These are phyloP conservation scores for Heliocidaris tuberculata DNA, from an alignment of 35 echinoderm and acorn worm genomes.

Conservation along the genomic window DNA sequence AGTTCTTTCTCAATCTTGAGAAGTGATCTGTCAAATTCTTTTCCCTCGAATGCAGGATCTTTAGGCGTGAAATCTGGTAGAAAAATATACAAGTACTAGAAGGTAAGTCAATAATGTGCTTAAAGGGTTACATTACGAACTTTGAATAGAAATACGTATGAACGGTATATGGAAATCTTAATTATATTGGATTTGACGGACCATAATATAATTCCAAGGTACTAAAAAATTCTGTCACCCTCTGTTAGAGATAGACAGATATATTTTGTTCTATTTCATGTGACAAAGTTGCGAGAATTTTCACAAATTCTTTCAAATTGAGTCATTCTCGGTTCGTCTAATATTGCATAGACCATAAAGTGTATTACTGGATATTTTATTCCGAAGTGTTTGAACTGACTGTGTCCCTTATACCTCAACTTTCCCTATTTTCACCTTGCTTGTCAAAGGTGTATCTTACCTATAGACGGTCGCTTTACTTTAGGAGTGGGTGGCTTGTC, in stretches of 20 bases:
- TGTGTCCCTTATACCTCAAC: background rate
- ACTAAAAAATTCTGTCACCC: too few species aligned
- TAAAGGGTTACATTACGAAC: too few species aligned
- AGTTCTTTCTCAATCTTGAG: constrained; percentile 73
- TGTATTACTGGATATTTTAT: too few species aligned
- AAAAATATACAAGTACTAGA: background rate
- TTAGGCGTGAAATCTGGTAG: constrained; percentile 8
- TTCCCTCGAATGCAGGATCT: constrained; percentile 62
- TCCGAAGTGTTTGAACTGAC: background rate
- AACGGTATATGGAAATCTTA: background rate
- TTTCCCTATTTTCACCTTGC: background rate
- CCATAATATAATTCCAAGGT: too few species aligned
- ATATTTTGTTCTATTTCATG: too few species aligned
- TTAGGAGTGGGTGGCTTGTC: constrained; percentile 14
- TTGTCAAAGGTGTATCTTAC: background rate
- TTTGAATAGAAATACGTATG: background rate
- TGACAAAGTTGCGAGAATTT: too few species aligned
- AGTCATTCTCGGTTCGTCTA: too few species aligned
- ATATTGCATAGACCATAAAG: too few species aligned
- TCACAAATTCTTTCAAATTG: too few species aligned
- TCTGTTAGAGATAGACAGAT: too few species aligned
- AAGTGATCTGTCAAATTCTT: constrained; percentile 65
- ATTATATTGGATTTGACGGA: background rate
- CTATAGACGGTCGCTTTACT: background rate
- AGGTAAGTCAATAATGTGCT: too few species aligned